Evolutionary conservation across 1,140 invertebrate genomes (phyloP).

Genomic region (Hyles euphorbiae): DNA sequence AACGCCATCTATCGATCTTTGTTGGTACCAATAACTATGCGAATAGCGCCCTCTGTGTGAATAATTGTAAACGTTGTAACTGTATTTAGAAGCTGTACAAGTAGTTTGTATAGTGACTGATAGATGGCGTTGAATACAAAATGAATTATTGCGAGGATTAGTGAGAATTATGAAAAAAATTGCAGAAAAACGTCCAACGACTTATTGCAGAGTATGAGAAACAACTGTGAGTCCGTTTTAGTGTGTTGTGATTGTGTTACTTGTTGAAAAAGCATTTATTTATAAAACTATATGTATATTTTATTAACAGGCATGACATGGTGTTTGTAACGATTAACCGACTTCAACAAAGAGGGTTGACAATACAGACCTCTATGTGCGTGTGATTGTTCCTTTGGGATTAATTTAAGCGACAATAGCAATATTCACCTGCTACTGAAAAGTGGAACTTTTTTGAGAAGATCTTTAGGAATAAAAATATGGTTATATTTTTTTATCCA

Average conservation of each 20-base stretch:
- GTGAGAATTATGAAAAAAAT: conserved; percentile 31
- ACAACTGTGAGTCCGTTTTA: conserved; percentile 68
- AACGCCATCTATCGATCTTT: conserved; percentile 4
- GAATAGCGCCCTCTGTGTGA: background rate
- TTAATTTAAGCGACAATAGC: too few species aligned
- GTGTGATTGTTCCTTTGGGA: too few species aligned
- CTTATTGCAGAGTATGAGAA: conserved; percentile 69
- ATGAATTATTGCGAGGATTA: conserved; percentile 11
- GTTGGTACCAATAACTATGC: background rate
- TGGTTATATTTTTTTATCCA: too few species aligned
- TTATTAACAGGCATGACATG: conserved; percentile 1
- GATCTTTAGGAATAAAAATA: too few species aligned
- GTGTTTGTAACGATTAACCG: conserved; percentile 3
- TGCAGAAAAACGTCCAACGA: conserved; percentile 70
- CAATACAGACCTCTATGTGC: too few species aligned
- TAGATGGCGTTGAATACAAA: conserved; percentile 8
- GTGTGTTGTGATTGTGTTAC: conserved; percentile 64
- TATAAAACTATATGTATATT: conserved; percentile 6
- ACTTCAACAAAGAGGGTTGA: too few species aligned
- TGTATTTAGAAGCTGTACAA: background rate
- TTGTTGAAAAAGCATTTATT: background rate
- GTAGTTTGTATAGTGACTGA: background rate
- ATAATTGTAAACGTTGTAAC: background rate
- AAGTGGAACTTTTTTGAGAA: too few species aligned
- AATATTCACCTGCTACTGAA: too few species aligned